Percentiles rank a stretch among this genome's conserved stretches.
Conservation (phyloP, 1,140 invertebrate genomes). For the Diachasmimorpha longicaudata region DNA sequence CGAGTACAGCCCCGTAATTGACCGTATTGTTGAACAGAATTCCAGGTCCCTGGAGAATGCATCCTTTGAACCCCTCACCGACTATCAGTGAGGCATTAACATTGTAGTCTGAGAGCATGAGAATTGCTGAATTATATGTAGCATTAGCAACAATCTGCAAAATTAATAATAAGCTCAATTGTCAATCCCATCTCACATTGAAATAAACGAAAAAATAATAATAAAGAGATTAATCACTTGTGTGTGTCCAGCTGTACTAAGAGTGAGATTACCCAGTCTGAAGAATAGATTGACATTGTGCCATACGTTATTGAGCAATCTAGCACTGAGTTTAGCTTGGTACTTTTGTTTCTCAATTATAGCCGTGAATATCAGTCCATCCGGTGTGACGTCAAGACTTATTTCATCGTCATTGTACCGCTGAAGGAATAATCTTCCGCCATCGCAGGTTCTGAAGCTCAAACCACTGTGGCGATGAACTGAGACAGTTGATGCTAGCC, state of each 20-base stretch:
- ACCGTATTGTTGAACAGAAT: conserved; percentile 75
- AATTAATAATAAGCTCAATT: conserved; percentile 11
- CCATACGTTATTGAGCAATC: conserved; percentile 80
- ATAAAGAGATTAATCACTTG: conserved; percentile 45
- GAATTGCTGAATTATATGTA: conserved; percentile 76
- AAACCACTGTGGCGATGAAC: conserved; percentile 78
- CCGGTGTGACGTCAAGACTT: conserved; percentile 69
- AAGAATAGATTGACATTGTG: conserved; percentile 76
- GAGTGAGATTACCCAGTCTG: conserved; percentile 70
- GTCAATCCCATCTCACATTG: conserved; percentile 7
- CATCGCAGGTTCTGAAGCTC: conserved; percentile 80
- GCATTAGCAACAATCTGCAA: conserved; percentile 76
- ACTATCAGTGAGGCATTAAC: conserved; percentile 71
- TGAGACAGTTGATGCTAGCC: conserved; percentile 72
- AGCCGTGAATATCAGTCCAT: conserved; percentile 72
- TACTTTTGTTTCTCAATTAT: conserved; percentile 64
- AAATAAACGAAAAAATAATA: conserved; percentile 18
- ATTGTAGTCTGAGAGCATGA: conserved; percentile 70
- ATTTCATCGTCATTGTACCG: conserved; percentile 71
- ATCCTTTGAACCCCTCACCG: conserved; percentile 81
- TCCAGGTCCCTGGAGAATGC: conserved; percentile 82
- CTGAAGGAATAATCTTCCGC: conserved; percentile 77
- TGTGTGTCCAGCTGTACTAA: conserved; percentile 65
- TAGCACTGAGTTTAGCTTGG: conserved; percentile 69
- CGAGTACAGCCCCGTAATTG: conserved; percentile 74